These are phyloP conservation scores for Melanotaenia nigrans DNA, from an alignment of 2,797 vertebrate genomes.

Conservation along the genomic window DNA sequence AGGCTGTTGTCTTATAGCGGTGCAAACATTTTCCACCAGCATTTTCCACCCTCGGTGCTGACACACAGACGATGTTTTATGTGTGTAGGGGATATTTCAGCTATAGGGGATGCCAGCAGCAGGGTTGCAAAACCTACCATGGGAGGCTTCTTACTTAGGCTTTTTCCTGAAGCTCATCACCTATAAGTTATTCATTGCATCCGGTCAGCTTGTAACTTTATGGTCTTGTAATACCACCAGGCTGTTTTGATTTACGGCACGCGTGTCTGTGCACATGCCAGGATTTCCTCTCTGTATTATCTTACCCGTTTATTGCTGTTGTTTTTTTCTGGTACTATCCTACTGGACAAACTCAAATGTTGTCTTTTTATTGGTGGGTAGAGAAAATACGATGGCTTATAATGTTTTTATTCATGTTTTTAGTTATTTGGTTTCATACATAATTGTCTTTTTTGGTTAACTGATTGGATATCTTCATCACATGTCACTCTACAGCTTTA, in stretches of 20 bases:
- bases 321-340: background rate
- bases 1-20: background rate
- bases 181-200: conserved; percentile 12
- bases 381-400: background rate
- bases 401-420: too few species aligned
- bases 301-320: background rate
- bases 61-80: conserved; percentile 17
- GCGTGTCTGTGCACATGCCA: background rate
- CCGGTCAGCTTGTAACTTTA: conserved; percentile 1
- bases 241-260: conserved; percentile 18
- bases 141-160: conserved; percentile 11
- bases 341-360: background rate
- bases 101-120: background rate
- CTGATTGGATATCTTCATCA: background rate
- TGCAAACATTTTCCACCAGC: background rate
- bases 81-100: conserved; percentile 1
- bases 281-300: background rate
- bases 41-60: too few species aligned
- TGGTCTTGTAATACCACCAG: background rate
- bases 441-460: background rate
- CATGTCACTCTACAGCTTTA: background rate
- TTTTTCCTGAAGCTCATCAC: conserved; percentile 12
- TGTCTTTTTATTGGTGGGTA: too few species aligned
- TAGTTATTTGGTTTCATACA: background rate
- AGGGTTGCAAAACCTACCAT: conserved; percentile 6